Percentiles rank a stretch among this genome's conserved stretches.
These are phyloP conservation scores for Asbolus verrucosus DNA, from an alignment of 1,140 invertebrate species.

Conservation along the genomic window DNA sequence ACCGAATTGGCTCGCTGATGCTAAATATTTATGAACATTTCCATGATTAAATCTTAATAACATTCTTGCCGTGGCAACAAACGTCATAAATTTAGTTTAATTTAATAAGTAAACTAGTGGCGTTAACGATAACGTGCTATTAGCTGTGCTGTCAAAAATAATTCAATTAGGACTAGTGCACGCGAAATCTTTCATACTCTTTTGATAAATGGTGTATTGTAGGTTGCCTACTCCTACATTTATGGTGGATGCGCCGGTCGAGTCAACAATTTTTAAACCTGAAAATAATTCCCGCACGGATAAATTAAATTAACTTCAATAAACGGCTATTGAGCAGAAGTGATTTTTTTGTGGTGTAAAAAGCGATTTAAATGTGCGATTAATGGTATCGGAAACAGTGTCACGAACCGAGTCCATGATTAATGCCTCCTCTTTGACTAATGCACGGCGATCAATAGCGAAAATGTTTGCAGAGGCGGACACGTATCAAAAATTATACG, in stretches of 20 bases:
- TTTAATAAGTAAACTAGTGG: conserved; percentile 13
- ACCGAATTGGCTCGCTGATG: not conserved
- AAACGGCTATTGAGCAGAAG: too few species aligned
- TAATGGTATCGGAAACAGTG: conserved; percentile 17
- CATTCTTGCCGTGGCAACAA: conserved; percentile 10
- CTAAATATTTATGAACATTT: conserved; percentile 26
- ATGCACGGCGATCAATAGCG: conserved; percentile 24
- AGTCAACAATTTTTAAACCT: too few species aligned
- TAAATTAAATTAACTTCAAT: too few species aligned
- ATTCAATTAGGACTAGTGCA: conserved; percentile 18
- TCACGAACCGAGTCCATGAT: conserved; percentile 29
- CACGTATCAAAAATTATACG: not conserved
- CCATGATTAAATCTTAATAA: conserved; percentile 17
- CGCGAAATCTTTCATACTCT: not conserved
- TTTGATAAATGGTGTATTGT: conserved; percentile 1
- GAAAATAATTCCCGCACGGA: too few species aligned
- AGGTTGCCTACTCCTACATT: not conserved
- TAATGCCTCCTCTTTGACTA: conserved; percentile 7
- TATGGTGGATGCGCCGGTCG: conserved; percentile 22
- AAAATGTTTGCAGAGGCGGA: conserved; percentile 10
- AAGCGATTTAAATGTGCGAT: conserved; percentile 16
- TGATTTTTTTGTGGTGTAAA: too few species aligned
- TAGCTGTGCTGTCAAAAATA: conserved; percentile 15
- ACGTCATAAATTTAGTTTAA: conserved; percentile 11
- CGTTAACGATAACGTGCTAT: conserved; percentile 13